Percentiles rank a stretch among this genome's conserved stretches.
phyloP scores from a whole-genome alignment of 2,797 vertebrate genomes.

The Tragopan temminckii region DNA sequence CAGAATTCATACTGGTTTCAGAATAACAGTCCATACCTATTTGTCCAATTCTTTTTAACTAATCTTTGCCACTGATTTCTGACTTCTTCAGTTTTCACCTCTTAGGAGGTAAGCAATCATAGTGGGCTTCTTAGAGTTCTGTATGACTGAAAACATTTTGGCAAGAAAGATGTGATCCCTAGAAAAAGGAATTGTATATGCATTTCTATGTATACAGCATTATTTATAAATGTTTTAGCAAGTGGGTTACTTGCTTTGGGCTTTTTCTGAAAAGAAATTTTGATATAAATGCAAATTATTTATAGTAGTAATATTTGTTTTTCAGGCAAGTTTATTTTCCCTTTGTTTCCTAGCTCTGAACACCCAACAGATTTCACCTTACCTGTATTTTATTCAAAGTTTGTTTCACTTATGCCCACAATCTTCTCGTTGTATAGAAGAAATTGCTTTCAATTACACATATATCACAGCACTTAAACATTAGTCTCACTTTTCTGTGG shows the following conservation, averaged over 20 bases:
- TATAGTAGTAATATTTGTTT: constrained; percentile 62
- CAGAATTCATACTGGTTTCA: not conserved
- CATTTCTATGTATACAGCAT: not conserved
- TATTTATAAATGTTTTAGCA: constrained; percentile 62
- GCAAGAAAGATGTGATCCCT: not conserved
- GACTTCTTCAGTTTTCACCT: not conserved
- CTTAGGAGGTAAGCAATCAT: constrained; percentile 8
- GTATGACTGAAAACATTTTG: not conserved
- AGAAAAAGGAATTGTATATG: not conserved
- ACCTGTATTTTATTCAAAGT: constrained; percentile 78
- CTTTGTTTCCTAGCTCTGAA: constrained; percentile 55
- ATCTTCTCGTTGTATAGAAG: constrained; percentile 78
- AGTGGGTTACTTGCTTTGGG: constrained; percentile 51
- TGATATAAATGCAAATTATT: constrained; percentile 74
- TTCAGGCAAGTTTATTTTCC: constrained; percentile 63
- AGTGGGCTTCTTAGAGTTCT: not conserved
- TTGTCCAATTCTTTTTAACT: fast-evolving
- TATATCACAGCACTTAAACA: constrained; percentile 82
- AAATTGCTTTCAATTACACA: constrained; percentile 82
- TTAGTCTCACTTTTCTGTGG: constrained; percentile 83
- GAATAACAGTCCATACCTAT: not conserved
- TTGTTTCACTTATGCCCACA: constrained; percentile 75
- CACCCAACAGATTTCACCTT: constrained; percentile 59
- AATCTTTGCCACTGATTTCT: not conserved
- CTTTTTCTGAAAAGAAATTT: constrained; percentile 38